phyloP scores from a whole-genome alignment of 2,888 invertebrate species.

The Nymphalis urticae region DNA sequence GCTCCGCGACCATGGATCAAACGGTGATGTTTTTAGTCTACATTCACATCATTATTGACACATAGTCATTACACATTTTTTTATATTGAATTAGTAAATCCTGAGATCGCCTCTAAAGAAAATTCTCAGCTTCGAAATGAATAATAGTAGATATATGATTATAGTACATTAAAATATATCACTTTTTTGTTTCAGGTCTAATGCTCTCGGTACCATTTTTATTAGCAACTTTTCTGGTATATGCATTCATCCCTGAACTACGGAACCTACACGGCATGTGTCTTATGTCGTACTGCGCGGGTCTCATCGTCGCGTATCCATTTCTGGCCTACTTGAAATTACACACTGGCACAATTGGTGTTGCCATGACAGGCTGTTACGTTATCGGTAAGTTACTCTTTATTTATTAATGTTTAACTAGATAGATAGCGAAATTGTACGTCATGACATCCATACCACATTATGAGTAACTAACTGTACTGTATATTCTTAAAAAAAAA shows the following conservation, averaged over 20 bases:
- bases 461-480: no score
- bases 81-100: no score
- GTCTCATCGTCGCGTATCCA: slow-evolving; percentile 83
- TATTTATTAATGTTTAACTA: background rate
- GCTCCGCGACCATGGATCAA: no score
- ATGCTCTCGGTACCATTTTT: slow-evolving; percentile 88
- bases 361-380: slow-evolving; percentile 59
- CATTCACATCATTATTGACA: no score
- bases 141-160: no score
- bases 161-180: background rate
- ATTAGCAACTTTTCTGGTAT: slow-evolving; percentile 86
- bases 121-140: no score
- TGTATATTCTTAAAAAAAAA: no score
- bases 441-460: no score
- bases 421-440: no score
- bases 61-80: no score
- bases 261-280: slow-evolving; percentile 89
- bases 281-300: slow-evolving; percentile 87
- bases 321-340: slow-evolving; percentile 81
- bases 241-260: slow-evolving; percentile 86
- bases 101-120: no score
- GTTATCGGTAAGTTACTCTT: slow-evolving; percentile 56
- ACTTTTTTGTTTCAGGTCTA: slow-evolving; percentile 78
- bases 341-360: slow-evolving; percentile 54
- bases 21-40: no score